Percentiles rank a stretch among this genome's conserved stretches.
Evolutionary conservation across 2,888 invertebrate species (phyloP).

Genomic region (Corbicula japonica): DNA sequence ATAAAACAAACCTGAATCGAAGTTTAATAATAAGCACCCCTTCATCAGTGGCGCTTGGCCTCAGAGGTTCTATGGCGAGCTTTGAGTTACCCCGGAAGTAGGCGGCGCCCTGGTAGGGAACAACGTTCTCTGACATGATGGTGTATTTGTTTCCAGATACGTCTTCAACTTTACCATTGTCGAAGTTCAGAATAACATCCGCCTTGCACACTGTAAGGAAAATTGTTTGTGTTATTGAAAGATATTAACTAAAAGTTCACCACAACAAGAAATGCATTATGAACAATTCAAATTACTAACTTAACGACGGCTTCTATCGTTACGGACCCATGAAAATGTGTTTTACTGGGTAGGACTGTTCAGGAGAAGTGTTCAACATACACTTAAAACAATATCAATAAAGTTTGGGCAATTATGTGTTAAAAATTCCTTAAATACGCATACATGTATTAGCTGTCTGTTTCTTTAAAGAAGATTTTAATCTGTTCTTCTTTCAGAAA

Average conservation of each 20-base stretch:
- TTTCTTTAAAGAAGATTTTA: too few relatives aligned
- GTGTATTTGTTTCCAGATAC: slow-evolving; percentile 52
- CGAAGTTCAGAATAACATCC: slow-evolving; percentile 48
- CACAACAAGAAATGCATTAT: not conserved
- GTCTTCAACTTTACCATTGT: slow-evolving; percentile 24
- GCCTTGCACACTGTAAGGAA: slow-evolving; percentile 59
- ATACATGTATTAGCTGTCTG: too few relatives aligned
- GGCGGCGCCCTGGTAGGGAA: slow-evolving; percentile 22
- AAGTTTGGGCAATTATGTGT: too few relatives aligned
- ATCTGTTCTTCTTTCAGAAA: too few relatives aligned
- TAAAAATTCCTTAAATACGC: too few relatives aligned
- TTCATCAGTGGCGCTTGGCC: slow-evolving; percentile 40
- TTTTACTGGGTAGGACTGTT: not conserved
- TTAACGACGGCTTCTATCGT: not conserved
- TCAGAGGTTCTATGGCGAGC: slow-evolving; percentile 43
- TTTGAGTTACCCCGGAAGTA: slow-evolving; percentile 55
- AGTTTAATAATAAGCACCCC: slow-evolving; percentile 58
- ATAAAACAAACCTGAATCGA: slow-evolving; percentile 41
- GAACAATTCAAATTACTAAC: not conserved
- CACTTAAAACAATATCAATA: too few relatives aligned
- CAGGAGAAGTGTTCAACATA: too few relatives aligned
- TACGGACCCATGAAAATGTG: not conserved
- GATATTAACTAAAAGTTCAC: not conserved
- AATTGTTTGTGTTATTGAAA: not conserved
- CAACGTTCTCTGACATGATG: slow-evolving; percentile 22